A percentile compares a stretch with the other conserved stretches of the same genome.
phyloP scores from a whole-genome alignment of 1,140 invertebrate species.

The Heliothis virescens region DNA sequence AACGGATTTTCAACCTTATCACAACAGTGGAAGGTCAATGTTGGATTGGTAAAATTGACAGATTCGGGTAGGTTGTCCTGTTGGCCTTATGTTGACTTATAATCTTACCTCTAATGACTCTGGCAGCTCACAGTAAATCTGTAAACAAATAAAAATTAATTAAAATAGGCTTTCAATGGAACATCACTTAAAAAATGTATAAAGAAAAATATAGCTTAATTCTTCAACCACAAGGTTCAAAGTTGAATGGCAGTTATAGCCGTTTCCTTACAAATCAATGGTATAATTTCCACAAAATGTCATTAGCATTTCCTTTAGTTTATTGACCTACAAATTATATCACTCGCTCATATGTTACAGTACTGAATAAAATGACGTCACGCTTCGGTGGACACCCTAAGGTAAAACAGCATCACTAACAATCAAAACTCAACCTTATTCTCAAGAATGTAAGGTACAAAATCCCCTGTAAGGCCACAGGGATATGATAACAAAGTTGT shows the following conservation, averaged over 20 bases:
- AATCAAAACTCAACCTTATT: constrained; percentile 34
- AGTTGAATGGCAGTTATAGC: neutral
- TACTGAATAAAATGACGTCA: constrained; percentile 63
- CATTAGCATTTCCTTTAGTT: constrained; percentile 51
- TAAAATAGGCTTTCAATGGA: too few relatives aligned
- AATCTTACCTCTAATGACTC: constrained; percentile 20
- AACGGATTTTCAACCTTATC: too few relatives aligned
- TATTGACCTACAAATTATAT: constrained; percentile 61
- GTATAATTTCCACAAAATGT: constrained; percentile 27
- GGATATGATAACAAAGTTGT: constrained; percentile 5
- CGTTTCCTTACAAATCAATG: neutral
- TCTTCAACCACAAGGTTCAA: neutral
- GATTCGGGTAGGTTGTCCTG: too few relatives aligned
- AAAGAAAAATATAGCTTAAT: too few relatives aligned
- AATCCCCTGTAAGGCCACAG: constrained; percentile 19
- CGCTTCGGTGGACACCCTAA: constrained; percentile 63
- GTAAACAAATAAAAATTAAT: constrained; percentile 8
- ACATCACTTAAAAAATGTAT: neutral
- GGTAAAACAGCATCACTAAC: constrained; percentile 9
- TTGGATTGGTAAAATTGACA: too few relatives aligned
- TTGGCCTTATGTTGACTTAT: neutral
- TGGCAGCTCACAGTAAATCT: constrained; percentile 10
- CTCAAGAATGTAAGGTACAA: neutral
- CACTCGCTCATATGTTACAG: constrained; percentile 61
- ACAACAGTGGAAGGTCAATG: too few relatives aligned